Base-by-base conservation (phyloP, 2,888 invertebrate species). In the Tipula vernalis region DNA sequence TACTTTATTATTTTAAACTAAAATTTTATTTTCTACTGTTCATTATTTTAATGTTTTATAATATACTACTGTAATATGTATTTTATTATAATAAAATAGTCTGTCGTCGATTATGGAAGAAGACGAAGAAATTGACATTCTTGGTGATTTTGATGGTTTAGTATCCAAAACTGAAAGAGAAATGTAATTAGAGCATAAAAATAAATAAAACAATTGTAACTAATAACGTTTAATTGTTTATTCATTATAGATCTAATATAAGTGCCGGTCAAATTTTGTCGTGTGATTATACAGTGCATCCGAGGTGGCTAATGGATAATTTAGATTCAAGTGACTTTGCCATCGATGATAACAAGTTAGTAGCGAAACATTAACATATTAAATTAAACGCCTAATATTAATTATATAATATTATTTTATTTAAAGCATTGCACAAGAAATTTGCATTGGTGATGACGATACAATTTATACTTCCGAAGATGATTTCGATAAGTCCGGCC, bases 101-200 rank as follows among this genome's bases (percentile, higher is more conserved):
- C 10, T 71, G 18, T 71, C 71, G 71, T 71, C 71, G 71, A 84
- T 15, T 84, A 95, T 95, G 94, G 94, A 94, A 89, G 95, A 95
- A 88, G 95, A 95, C 87, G 95, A 95, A 88, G 95, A 95, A 92
- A 94, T 95, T 90, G 95, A 95, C 92, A 92, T 95, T 90, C 92
- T 95, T 89, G 95, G 95, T 88, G 95, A 95, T 92, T 95, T 94
- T 90, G 94, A 95, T 92, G 93, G 93, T 89, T 93, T 94, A 89
- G 91, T 94, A 89, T 92, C 93, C 83, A 93, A 93, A 91, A 93
- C 92, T 89, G 93, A 92, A 89, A 92, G 93, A 89, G 93, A 93
- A 90, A 93, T 94, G 94, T 94, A 90, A 93, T 93, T 15, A 84
- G 4, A 86, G 28, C 71, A 28, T 28, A 51, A 85, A 44, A 18